These are phyloP conservation scores for Geotria australis DNA, from an alignment of 2,797 vertebrate genomes.

Conservation along the genomic window DNA sequence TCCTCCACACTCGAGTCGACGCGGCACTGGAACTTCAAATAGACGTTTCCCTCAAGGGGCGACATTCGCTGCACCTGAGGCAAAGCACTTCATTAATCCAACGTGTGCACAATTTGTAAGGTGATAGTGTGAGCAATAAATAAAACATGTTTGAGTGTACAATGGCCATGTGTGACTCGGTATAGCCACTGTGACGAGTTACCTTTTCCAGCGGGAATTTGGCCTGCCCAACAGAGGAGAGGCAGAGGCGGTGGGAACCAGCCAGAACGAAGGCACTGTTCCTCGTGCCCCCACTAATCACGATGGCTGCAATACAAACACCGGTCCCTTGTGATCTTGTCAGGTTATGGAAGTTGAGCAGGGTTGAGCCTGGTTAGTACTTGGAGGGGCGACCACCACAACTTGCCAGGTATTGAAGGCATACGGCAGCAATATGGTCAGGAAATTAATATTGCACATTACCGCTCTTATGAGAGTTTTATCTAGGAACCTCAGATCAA, in stretches of 20 bases:
- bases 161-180: background rate
- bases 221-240: constrained; percentile 21
- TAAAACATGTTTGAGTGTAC: too few relatives aligned
- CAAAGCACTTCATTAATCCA: background rate
- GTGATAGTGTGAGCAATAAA: too few relatives aligned
- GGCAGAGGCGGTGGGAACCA: constrained; percentile 24
- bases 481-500: too few relatives aligned
- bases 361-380: too few relatives aligned
- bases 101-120: background rate
- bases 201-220: constrained; percentile 38
- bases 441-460: too few relatives aligned
- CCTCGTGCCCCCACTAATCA: constrained; percentile 7
- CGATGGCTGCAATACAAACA: constrained; percentile 4
- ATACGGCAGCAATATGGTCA: too few relatives aligned
- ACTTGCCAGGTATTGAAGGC: too few relatives aligned
- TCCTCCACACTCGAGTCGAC: constrained; percentile 18
- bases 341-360: too few relatives aligned
- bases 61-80: constrained; percentile 31
- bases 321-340: too few relatives aligned
- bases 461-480: too few relatives aligned
- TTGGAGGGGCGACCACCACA: too few relatives aligned
- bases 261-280: constrained; percentile 30
- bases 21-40: constrained; percentile 16
- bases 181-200: background rate
- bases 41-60: constrained; percentile 31